Base-by-base conservation (phyloP, 1,140 invertebrate species). In the Zophobas atratus region DNA sequence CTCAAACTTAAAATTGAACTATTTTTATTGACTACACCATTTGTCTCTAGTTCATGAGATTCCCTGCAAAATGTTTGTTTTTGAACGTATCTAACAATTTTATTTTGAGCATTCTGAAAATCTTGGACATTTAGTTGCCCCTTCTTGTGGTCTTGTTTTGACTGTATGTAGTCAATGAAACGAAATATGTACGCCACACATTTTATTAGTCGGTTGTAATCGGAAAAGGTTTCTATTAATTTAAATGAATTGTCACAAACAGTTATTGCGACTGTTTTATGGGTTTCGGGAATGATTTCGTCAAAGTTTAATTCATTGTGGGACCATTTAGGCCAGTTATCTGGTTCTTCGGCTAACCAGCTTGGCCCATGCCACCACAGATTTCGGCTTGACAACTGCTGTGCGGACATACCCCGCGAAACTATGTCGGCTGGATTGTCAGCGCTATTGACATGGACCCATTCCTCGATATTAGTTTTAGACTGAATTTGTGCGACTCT, bases 391-490 rank as follows among this genome's bases (percentile, higher is more conserved):
- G 80, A 71, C 0, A 87, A 56, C 6, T 84, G 70, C 33, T 3
- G 6, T 0, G 84, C 76, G 1, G 43, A 32, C 34, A 80, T n/a
- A 0, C 84, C 84, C 35, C 85, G 77, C 0, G 84, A 85, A 38
- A 85, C 55, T 5, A 82, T n/a, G 75, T 87, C 84, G 0, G 85
- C 86, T 4, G 83, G 85, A 77, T 86, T 87, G 1, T 84, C 76
- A 0, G 78, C 6, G 0, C 83, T 77, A 8, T 63, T 39, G 6
- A 87, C 80, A 70, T 87, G 82, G 1, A 63, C 57, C 86, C 85
- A 87, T 4, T 80, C 5, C 6, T 35, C 6, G 2, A 35, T 33
- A 36, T 76, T 41, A 1, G 83, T 80, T 0, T 74, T 6, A 20
- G 78, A 39, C 48, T 85, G 83, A 48, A 88, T 88, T 77, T 85